These are phyloP conservation scores for Daphoenositta chrysoptera DNA, from an alignment of 2,113 vertebrate species.

Conservation along the genomic window DNA sequence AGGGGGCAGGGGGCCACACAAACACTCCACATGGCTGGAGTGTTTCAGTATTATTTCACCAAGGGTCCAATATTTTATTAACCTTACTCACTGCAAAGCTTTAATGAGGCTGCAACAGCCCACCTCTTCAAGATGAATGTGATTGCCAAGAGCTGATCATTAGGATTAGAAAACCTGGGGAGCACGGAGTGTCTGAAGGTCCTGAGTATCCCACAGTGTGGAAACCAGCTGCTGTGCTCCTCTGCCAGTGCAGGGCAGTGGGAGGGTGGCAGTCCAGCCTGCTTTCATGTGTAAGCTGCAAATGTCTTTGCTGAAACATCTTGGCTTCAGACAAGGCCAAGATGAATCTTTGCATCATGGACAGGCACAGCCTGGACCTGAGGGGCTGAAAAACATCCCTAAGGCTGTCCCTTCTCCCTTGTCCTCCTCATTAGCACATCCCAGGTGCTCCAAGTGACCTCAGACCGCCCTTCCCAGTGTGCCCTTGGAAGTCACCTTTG, in stretches of 20 bases:
- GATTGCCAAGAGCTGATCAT: not conserved
- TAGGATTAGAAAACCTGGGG: not conserved
- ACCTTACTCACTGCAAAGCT: not conserved
- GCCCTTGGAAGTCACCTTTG: conserved; percentile 54
- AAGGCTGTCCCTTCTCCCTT: not conserved
- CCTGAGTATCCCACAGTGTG: not conserved
- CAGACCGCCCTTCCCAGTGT: conserved; percentile 13
- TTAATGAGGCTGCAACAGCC: not conserved
- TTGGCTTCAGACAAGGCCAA: not conserved
- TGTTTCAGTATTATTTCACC: not conserved
- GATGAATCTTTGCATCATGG: rapidly evolving
- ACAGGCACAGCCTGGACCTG: not conserved
- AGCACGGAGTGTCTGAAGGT: not conserved
- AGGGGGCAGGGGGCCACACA: not conserved
- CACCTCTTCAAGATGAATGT: not conserved
- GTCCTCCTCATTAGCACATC: not conserved
- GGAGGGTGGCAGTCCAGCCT: not conserved
- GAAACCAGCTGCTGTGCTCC: not conserved
- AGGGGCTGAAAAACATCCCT: not conserved
- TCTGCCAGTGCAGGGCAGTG: not conserved
- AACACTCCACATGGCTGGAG: not conserved
- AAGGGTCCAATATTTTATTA: not conserved
- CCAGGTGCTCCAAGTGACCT: not conserved
- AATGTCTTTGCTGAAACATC: not conserved
- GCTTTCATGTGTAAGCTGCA: not conserved